Percentiles rank a stretch among this genome's conserved stretches.
Conservation (phyloP, 2,888 invertebrate species). For the Catocala fraxini region DNA sequence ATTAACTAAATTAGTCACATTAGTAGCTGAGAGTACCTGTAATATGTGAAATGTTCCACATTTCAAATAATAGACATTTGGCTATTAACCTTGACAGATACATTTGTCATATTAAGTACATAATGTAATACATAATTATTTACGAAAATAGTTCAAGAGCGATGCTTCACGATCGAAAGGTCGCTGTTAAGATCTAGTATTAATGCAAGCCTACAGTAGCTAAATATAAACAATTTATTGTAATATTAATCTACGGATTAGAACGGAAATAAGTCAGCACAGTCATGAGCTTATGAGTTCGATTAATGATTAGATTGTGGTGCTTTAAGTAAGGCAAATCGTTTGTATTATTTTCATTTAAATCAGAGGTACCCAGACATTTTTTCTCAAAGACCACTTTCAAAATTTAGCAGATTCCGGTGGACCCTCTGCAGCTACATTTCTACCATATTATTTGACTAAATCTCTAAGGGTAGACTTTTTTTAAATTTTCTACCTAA, state of each 20-base stretch:
- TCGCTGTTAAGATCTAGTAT: not conserved
- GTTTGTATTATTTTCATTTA: no score
- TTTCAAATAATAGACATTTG: constrained; percentile 25
- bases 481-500: no score
- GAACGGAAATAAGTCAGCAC: no score
- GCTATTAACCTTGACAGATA: constrained; percentile 33
- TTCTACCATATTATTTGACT: no score
- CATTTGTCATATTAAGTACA: constrained; percentile 6
- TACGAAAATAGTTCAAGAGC: constrained; percentile 4
- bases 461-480: no score
- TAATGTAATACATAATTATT: constrained; percentile 3
- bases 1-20: not conserved
- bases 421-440: no score
- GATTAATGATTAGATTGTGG: no score
- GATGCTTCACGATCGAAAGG: not conserved
- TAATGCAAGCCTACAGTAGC: not conserved
- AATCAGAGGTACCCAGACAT: no score
- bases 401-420: no score
- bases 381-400: no score
- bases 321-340: no score
- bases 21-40: constrained; percentile 1
- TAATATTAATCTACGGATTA: not conserved
- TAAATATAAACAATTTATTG: not conserved
- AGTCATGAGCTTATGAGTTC: no score
- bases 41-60: constrained; percentile 11